Percentiles rank a stretch among this genome's conserved stretches.
phyloP scores from a whole-genome alignment of 2,113 vertebrate species.

The Protobothrops flavoviridis region DNA sequence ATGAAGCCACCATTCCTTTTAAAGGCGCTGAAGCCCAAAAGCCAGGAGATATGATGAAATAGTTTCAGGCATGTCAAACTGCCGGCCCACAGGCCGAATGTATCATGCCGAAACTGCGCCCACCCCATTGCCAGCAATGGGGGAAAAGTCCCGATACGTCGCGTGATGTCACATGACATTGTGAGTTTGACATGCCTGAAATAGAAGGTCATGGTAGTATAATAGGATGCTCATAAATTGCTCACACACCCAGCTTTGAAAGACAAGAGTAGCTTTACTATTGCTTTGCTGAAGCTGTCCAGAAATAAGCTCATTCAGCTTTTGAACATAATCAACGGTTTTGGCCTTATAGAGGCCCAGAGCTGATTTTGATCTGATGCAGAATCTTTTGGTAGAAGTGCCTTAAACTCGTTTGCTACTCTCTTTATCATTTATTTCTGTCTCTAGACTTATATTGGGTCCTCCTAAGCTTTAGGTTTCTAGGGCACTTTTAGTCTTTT shows the following conservation, averaged over 20 bases:
- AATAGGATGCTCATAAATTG: background rate
- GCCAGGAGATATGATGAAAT: background rate
- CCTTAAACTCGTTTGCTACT: background rate
- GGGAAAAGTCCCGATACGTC: too few species aligned
- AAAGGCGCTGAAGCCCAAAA: background rate
- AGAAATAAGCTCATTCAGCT: background rate
- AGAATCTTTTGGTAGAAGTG: background rate
- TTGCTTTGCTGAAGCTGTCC: background rate
- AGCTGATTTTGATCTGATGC: background rate
- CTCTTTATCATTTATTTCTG: background rate
- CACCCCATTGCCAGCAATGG: too few species aligned
- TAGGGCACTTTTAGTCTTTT: background rate
- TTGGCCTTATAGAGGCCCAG: background rate
- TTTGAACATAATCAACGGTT: background rate
- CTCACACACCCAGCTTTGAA: background rate
- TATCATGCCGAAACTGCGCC: too few species aligned
- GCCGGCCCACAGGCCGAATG: rapidly evolving
- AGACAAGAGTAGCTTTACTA: background rate
- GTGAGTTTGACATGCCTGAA: background rate
- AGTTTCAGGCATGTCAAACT: background rate
- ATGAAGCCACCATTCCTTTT: background rate
- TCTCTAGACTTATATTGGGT: background rate
- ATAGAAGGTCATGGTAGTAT: background rate
- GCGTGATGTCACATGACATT: too few species aligned
- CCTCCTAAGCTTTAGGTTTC: background rate